phyloP scores from a whole-genome alignment of 2,797 vertebrate species.

The Alfaro cultratus region DNA sequence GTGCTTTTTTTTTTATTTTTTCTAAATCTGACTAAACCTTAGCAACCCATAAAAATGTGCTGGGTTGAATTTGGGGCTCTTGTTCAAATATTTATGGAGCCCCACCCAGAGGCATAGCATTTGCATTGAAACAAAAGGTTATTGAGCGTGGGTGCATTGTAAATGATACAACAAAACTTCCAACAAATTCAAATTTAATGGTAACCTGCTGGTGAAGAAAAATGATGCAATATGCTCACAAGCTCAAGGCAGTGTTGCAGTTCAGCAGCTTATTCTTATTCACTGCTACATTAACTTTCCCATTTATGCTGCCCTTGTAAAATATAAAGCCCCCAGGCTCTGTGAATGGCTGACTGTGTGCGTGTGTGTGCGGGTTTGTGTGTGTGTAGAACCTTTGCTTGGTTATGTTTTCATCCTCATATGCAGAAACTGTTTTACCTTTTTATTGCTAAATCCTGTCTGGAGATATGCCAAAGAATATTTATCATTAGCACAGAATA shows the following conservation, averaged over 20 bases:
- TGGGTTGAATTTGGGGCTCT: slow-evolving; percentile 69
- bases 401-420: slow-evolving; percentile 69
- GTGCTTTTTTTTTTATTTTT: slow-evolving; percentile 47
- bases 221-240: slow-evolving; percentile 84
- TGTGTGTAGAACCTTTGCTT: slow-evolving; percentile 32
- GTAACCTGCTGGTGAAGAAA: slow-evolving; percentile 85
- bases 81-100: slow-evolving; percentile 85
- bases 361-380: slow-evolving; percentile 28
- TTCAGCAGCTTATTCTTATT: slow-evolving; percentile 87
- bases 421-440: slow-evolving; percentile 74
- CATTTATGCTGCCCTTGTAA: slow-evolving; percentile 89
- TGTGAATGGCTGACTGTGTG: slow-evolving; percentile 62
- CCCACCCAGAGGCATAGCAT: slow-evolving; percentile 73
- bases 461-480: slow-evolving; percentile 60
- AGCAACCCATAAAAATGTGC: slow-evolving; percentile 48
- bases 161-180: slow-evolving; percentile 83
- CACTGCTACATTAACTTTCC: slow-evolving; percentile 95
- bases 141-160: slow-evolving; percentile 79
- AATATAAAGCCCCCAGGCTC: slow-evolving; percentile 85
- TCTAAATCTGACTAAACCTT: slow-evolving; percentile 52
- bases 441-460: slow-evolving; percentile 64
- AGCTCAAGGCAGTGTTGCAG: slow-evolving; percentile 84
- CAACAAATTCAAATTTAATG: slow-evolving; percentile 87
- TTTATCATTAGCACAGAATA: slow-evolving; percentile 61
- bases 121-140: slow-evolving; percentile 86